phyloP scores from a whole-genome alignment of 2,797 vertebrate genomes.

The Amblyraja radiata region DNA sequence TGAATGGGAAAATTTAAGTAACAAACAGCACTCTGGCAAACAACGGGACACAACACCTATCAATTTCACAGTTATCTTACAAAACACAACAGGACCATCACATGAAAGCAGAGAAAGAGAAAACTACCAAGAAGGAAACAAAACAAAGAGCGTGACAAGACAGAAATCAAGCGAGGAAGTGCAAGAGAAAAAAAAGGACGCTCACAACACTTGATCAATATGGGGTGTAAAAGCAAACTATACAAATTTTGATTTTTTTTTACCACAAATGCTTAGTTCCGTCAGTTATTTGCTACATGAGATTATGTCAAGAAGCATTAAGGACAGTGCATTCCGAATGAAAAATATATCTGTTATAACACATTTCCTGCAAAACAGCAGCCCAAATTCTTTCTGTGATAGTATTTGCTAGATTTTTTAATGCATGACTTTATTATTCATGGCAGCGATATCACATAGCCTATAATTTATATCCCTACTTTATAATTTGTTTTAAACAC shows the following conservation, averaged over 20 bases:
- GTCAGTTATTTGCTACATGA: background rate
- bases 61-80: background rate
- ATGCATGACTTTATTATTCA: slow-evolving; percentile 21
- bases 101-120: background rate
- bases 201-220: background rate
- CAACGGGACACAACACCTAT: background rate
- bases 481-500: slow-evolving; percentile 27
- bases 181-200: background rate
- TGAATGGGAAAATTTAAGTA: too few species aligned
- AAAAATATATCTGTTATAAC: background rate
- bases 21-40: too few species aligned
- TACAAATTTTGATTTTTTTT: background rate
- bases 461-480: slow-evolving; percentile 26
- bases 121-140: background rate
- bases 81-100: background rate
- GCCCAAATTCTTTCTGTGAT: background rate
- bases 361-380: background rate
- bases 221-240: background rate
- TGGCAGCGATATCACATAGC: slow-evolving; percentile 23
- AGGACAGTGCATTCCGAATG: background rate
- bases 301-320: background rate
- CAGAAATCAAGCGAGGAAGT: background rate
- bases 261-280: background rate
- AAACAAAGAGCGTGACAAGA: background rate
- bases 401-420: background rate